A percentile compares a stretch with the other conserved stretches of the same genome.
Conservation (phyloP, 2,888 invertebrate species). For the Drosophila phalerata region DNA sequence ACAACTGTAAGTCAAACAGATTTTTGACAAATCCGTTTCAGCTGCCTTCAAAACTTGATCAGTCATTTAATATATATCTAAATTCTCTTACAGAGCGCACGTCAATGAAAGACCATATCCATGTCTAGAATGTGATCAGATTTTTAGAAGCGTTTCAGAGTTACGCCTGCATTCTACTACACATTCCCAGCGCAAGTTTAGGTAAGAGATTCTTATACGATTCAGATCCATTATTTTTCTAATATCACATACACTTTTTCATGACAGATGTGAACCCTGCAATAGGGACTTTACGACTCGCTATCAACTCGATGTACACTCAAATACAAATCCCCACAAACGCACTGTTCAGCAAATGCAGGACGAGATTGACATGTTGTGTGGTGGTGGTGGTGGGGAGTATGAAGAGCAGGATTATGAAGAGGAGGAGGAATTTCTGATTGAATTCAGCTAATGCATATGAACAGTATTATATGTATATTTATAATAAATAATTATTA, state of each 20-base stretch:
- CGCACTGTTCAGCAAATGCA: slow-evolving; percentile 20
- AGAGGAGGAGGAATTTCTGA: neutral
- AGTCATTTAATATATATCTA: neutral
- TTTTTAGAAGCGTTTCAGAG: slow-evolving; percentile 43
- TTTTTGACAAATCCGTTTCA: too few relatives aligned
- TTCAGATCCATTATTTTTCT: neutral
- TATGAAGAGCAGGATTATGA: neutral
- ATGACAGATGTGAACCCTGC: slow-evolving; percentile 61
- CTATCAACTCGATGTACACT: slow-evolving; percentile 38
- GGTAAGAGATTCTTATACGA: slow-evolving; percentile 18
- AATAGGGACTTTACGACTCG: slow-evolving; percentile 30
- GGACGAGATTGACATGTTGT: slow-evolving; percentile 40
- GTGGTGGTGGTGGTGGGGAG: neutral
- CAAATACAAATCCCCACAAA: slow-evolving; percentile 43
- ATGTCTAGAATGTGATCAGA: slow-evolving; percentile 61
- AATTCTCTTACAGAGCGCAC: slow-evolving; percentile 55
- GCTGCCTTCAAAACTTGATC: neutral
- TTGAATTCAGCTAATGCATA: neutral
- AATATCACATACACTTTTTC: neutral
- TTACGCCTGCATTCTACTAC: slow-evolving; percentile 37
- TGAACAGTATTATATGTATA: neutral
- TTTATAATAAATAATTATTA: neutral
- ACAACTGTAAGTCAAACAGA: too few relatives aligned
- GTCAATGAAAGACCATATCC: slow-evolving; percentile 72
- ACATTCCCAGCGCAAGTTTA: slow-evolving; percentile 26